phyloP scores from a whole-genome alignment of 2,888 invertebrate genomes.

The Limnephilus rhombicus region DNA sequence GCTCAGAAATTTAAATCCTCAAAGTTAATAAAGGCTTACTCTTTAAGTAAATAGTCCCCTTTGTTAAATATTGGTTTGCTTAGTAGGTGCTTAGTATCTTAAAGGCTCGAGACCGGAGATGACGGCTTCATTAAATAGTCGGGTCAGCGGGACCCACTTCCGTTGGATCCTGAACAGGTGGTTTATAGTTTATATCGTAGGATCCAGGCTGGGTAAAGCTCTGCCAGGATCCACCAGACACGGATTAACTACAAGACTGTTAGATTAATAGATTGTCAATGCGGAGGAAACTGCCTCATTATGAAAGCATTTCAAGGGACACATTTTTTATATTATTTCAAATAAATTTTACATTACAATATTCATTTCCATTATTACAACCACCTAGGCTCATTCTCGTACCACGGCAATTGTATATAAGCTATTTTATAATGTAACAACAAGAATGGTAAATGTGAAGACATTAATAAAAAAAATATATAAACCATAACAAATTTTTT shows the following conservation, averaged over 20 bases:
- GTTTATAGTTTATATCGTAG: slow-evolving; percentile 1
- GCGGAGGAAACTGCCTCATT: neutral
- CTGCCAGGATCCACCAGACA: neutral
- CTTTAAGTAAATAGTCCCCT: slow-evolving; percentile 46
- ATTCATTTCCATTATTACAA: too few relatives aligned
- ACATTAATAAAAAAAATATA: too few relatives aligned
- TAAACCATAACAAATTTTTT: too few relatives aligned
- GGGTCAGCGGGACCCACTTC: slow-evolving; percentile 29
- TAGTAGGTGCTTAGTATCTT: slow-evolving; percentile 37
- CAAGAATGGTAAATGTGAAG: too few relatives aligned
- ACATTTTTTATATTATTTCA: neutral
- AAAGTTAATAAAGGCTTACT: slow-evolving; percentile 50
- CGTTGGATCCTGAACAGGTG: slow-evolving; percentile 40
- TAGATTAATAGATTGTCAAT: slow-evolving; percentile 5
- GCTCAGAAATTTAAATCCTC: slow-evolving; percentile 39
- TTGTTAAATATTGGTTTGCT: slow-evolving; percentile 50
- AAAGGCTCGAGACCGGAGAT: slow-evolving; percentile 42
- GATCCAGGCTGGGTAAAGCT: neutral
- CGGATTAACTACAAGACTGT: neutral
- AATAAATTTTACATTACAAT: too few relatives aligned
- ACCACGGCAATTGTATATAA: too few relatives aligned
- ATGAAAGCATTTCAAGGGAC: neutral
- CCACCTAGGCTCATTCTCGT: too few relatives aligned
- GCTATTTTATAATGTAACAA: too few relatives aligned
- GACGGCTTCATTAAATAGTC: slow-evolving; percentile 48